Percentiles rank a stretch among this genome's conserved stretches.
Evolutionary conservation across 2,797 vertebrate genomes (phyloP).

Genomic region (Sebastes goodei): DNA sequence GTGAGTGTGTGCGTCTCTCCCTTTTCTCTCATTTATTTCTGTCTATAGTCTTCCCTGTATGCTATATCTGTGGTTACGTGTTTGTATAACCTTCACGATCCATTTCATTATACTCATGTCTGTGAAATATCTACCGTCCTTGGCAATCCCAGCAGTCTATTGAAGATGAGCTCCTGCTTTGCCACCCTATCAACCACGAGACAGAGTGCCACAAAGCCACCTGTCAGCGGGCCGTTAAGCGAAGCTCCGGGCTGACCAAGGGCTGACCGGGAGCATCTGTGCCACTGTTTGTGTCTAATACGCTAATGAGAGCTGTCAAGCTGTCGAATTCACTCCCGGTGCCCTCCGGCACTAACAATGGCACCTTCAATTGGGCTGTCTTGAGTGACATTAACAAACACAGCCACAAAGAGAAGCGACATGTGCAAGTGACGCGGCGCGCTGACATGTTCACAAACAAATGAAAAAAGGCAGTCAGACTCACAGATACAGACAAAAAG

Average conservation of each 20-base stretch:
- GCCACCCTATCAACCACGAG: slow-evolving; percentile 75
- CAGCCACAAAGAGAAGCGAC: slow-evolving; percentile 59
- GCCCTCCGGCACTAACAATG: slow-evolving; percentile 76
- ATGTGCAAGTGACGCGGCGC: slow-evolving; percentile 23
- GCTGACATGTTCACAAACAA: slow-evolving; percentile 53
- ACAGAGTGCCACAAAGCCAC: slow-evolving; percentile 81
- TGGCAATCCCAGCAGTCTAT: slow-evolving; percentile 63
- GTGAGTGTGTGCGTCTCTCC: neutral
- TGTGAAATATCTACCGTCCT: slow-evolving; percentile 59
- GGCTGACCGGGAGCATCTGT: slow-evolving; percentile 82
- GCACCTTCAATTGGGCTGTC: slow-evolving; percentile 78
- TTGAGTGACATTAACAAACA: slow-evolving; percentile 75
- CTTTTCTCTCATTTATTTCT: neutral
- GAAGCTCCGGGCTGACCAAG: slow-evolving; percentile 72
- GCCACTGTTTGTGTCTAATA: slow-evolving; percentile 80
- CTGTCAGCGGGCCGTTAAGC: slow-evolving; percentile 77
- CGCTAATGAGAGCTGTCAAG: slow-evolving; percentile 83
- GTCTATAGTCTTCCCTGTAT: neutral
- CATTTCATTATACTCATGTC: slow-evolving; percentile 25
- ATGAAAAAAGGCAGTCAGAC: slow-evolving; percentile 1
- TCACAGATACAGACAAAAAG: slow-evolving; percentile 1
- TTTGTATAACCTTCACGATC: slow-evolving; percentile 24
- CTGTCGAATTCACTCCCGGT: slow-evolving; percentile 73
- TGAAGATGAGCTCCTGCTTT: slow-evolving; percentile 70
- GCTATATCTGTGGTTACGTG: neutral